These are phyloP conservation scores for Julus scanicus DNA, from an alignment of 2,888 invertebrate species.

Conservation along the genomic window DNA sequence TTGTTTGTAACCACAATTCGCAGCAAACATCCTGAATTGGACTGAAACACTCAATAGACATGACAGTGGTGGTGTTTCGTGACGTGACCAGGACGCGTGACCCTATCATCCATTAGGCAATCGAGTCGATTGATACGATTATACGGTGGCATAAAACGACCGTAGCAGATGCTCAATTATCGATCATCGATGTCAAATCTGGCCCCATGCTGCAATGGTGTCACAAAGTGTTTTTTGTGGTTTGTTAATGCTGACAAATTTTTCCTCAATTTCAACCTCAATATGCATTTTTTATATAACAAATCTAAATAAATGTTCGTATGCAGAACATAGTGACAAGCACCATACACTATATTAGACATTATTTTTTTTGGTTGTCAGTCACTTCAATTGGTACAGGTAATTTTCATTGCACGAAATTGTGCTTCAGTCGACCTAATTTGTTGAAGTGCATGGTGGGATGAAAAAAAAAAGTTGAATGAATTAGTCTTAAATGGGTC, in stretches of 20 bases:
- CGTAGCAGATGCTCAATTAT: not conserved
- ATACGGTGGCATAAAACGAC: not conserved
- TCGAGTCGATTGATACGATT: not conserved
- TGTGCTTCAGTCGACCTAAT: conserved; percentile 41
- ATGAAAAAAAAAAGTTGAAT: conserved; percentile 26
- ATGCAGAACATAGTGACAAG: not conserved
- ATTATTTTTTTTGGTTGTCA: conserved; percentile 20
- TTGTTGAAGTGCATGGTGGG: not conserved
- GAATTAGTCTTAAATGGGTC: conserved; percentile 45
- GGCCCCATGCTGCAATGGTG: not conserved
- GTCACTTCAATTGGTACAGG: conserved; percentile 32
- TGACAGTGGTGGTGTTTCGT: not conserved
- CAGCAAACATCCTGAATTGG: conserved; percentile 2
- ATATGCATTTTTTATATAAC: conserved; percentile 18
- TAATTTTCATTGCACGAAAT: conserved; percentile 43
- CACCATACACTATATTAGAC: conserved; percentile 17
- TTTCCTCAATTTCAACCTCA: not conserved
- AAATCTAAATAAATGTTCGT: not conserved
- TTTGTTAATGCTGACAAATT: conserved; percentile 23
- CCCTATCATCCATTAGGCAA: not conserved
- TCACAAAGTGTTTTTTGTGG: not conserved
- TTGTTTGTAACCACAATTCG: not conserved
- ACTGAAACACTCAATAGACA: not conserved
- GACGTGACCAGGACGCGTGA: not conserved
- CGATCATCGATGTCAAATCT: not conserved